Conservation (phyloP, 1,140 invertebrate species). For the Calosoma granatense region DNA sequence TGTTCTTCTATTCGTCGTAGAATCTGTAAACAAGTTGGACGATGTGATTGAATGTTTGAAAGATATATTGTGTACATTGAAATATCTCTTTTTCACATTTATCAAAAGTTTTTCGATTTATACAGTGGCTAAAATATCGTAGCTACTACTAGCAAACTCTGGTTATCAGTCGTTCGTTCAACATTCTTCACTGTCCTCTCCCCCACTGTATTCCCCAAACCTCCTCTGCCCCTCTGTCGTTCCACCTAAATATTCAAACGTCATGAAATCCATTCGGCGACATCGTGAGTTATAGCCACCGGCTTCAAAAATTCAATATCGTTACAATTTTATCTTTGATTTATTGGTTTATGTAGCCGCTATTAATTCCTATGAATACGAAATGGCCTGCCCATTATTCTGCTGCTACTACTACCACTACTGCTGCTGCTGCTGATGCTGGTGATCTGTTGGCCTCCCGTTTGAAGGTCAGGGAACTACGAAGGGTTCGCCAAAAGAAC, state of each 20-base stretch:
- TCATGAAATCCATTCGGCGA: conserved; percentile 1
- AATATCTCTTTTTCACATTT: conserved; percentile 8
- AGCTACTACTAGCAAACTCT: background rate
- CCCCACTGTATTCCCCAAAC: background rate
- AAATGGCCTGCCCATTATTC: background rate
- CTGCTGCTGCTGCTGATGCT: background rate
- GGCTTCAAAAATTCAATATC: conserved; percentile 5
- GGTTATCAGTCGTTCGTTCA: background rate
- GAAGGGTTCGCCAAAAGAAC: no score
- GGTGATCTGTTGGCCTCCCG: no score
- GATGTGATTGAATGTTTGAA: background rate
- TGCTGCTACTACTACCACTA: background rate
- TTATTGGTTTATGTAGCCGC: background rate
- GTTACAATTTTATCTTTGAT: conserved; percentile 5
- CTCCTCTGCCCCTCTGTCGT: background rate
- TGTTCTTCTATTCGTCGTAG: no score
- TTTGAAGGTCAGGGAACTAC: no score
- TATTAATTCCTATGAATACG: conserved; percentile 4
- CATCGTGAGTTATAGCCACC: background rate
- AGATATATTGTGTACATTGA: background rate
- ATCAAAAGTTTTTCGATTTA: conserved; percentile 8
- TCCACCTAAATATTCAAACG: conserved; percentile 2
- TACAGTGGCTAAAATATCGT: conserved; percentile 7
- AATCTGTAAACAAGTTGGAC: background rate
- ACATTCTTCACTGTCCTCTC: background rate